Evolutionary conservation across 2,888 invertebrate genomes (phyloP).

Genomic region (Rhingia rostrata): DNA sequence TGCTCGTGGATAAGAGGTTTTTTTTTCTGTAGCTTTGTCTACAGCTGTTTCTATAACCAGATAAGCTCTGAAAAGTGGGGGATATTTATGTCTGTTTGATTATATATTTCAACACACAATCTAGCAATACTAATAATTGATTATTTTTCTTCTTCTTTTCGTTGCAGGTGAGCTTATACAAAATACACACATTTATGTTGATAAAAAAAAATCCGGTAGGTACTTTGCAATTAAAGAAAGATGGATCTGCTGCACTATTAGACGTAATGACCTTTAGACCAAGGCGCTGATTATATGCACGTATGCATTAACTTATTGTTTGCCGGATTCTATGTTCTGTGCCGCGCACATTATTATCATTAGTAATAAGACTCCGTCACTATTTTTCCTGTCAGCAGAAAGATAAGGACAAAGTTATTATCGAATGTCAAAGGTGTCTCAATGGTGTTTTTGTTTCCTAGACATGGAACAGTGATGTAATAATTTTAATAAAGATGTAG

Average conservation of each 20-base stretch:
- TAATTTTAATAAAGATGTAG: too few relatives aligned
- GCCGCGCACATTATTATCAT: neutral
- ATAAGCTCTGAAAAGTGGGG: constrained; percentile 12
- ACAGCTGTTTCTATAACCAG: neutral
- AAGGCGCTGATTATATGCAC: constrained; percentile 1
- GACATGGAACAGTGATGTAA: too few relatives aligned
- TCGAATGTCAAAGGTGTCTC: neutral
- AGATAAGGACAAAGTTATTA: constrained; percentile 36
- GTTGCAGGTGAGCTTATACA: constrained; percentile 34
- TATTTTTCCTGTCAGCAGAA: neutral
- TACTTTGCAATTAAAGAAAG: constrained; percentile 1
- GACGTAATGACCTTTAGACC: constrained; percentile 21
- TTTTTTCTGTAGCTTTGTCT: constrained; percentile 11
- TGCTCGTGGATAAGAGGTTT: constrained; percentile 46
- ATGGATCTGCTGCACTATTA: constrained; percentile 3
- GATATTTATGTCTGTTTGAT: neutral
- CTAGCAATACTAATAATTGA: constrained; percentile 1
- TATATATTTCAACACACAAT: constrained; percentile 9
- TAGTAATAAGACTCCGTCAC: neutral
- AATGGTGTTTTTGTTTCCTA: too few relatives aligned
- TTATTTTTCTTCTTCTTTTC: constrained; percentile 27
- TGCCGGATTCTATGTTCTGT: neutral
- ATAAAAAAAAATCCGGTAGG: neutral
- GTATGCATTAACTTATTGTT: constrained; percentile 21
- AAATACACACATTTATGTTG: neutral